phyloP scores from a whole-genome alignment of 2,113 vertebrate species.

The Sinosuthora webbiana region DNA sequence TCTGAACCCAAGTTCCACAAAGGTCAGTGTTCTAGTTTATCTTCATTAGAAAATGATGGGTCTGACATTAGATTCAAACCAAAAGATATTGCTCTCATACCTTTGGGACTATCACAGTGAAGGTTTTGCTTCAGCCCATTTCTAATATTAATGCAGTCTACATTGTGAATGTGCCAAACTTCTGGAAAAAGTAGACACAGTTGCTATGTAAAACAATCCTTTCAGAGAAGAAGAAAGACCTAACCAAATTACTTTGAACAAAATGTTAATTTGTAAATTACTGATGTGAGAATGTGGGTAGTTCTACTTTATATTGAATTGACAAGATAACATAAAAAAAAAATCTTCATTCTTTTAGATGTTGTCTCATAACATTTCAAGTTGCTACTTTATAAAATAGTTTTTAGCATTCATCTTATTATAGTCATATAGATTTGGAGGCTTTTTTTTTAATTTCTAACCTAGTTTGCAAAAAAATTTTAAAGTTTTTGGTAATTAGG shows the following conservation, averaged over 20 bases:
- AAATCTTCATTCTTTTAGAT: background rate
- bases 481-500: background rate
- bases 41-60: background rate
- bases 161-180: background rate
- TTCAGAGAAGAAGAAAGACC: background rate
- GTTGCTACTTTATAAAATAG: background rate
- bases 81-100: background rate
- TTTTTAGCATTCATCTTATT: background rate
- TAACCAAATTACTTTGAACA: background rate
- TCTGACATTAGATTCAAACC: background rate
- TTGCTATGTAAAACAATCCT: background rate
- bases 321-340: background rate
- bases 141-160: background rate
- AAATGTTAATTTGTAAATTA: background rate
- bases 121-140: background rate
- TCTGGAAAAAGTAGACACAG: background rate
- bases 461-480: background rate
- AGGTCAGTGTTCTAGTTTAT: background rate
- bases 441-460: background rate
- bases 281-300: background rate
- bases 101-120: background rate
- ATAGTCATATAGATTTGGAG: accelerated
- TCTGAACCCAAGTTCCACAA: background rate
- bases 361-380: background rate
- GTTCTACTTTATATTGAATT: background rate